phyloP scores from a whole-genome alignment of 2,797 vertebrate species.

The Xiphorhynchus erythropygius region DNA sequence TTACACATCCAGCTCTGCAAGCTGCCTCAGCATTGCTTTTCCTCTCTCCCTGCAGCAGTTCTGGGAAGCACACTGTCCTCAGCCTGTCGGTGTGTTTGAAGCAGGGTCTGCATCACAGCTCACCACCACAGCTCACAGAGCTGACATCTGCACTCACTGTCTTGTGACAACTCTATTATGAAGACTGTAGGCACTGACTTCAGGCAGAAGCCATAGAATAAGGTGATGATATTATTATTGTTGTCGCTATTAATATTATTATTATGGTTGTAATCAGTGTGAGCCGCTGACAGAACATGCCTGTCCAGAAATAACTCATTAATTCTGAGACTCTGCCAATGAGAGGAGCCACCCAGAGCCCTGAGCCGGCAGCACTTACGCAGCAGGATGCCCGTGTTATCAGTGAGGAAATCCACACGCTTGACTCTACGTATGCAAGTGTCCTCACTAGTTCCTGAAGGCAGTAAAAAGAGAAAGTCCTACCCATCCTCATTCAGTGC shows the following conservation, averaged over 20 bases:
- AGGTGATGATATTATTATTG: not conserved
- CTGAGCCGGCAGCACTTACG: constrained; percentile 38
- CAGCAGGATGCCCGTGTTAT: constrained; percentile 72
- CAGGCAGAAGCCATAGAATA: not conserved
- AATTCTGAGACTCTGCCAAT: constrained; percentile 7
- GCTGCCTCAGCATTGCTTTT: constrained; percentile 57
- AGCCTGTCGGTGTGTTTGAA: not conserved
- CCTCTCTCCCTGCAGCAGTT: not conserved
- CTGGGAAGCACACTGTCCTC: not conserved
- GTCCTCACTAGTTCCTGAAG: constrained; percentile 53
- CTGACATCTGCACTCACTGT: not conserved
- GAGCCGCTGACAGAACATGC: not conserved
- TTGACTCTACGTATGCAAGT: constrained; percentile 22
- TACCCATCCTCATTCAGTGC: not conserved
- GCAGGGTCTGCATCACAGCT: not conserved
- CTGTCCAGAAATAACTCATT: constrained; percentile 34
- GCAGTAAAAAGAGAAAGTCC: constrained; percentile 55
- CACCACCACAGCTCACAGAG: not conserved
- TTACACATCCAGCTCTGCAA: not conserved
- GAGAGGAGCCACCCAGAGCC: constrained; percentile 34
- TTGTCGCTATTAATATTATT: not conserved
- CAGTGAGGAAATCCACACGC: constrained; percentile 67
- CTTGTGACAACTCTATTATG: not conserved
- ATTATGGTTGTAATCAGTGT: not conserved
- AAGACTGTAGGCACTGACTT: not conserved